phyloP scores from a whole-genome alignment of 2,888 invertebrate species.

The Tenthredo livida region DNA sequence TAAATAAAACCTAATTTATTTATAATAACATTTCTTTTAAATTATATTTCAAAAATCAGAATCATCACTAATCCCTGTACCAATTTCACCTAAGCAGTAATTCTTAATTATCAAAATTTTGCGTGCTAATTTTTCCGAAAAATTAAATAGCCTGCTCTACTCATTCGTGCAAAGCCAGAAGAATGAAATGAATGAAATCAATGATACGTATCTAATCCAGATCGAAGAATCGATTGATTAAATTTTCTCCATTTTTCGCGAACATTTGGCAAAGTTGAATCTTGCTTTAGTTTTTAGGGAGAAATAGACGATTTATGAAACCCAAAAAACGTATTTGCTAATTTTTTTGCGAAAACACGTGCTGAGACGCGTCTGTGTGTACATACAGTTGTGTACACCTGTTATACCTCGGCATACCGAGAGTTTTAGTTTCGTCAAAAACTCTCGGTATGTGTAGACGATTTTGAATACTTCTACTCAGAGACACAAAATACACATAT shows the following conservation, averaged over 20 bases:
- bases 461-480: neutral
- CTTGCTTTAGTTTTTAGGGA: neutral
- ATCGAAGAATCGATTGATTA: neutral
- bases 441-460: no score
- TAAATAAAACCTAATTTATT: constrained; percentile 47
- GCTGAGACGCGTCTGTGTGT: neutral
- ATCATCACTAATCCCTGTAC: neutral
- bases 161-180: no score
- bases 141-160: no score
- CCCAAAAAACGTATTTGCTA: neutral
- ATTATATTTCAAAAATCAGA: neutral
- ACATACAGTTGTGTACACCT: neutral
- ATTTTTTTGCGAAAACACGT: neutral
- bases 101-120: no score
- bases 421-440: no score
- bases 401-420: neutral
- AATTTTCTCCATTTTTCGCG: neutral
- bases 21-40: neutral
- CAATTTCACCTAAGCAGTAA: no score
- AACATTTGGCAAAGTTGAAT: neutral
- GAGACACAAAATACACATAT: neutral
- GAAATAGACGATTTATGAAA: neutral
- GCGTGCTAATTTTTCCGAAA: no score
- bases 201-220: no score
- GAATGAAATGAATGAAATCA: no score